These are phyloP conservation scores for Andrena praecox DNA, from an alignment of 2,888 invertebrate genomes.

Conservation along the genomic window DNA sequence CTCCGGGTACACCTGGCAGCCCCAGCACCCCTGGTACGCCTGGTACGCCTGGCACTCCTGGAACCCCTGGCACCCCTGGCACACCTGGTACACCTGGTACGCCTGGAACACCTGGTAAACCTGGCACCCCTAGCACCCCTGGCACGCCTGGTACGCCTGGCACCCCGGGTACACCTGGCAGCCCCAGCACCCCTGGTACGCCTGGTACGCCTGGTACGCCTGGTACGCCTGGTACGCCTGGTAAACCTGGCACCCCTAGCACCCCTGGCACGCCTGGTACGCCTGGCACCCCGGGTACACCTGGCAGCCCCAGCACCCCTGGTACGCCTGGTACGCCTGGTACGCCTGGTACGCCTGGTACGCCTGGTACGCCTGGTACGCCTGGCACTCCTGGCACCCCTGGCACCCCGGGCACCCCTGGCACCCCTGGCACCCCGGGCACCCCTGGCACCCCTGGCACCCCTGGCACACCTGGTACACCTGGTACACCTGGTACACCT, in stretches of 20 bases:
- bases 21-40: conserved; percentile 50
- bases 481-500: conserved; percentile 38
- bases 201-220: conserved; percentile 50
- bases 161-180: neutral
- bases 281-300: conserved; percentile 33
- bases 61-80: conserved; percentile 42
- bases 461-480: conserved; percentile 40
- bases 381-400: conserved; percentile 66
- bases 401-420: conserved; percentile 52
- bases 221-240: conserved; percentile 60
- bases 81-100: conserved; percentile 40
- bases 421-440: conserved; percentile 63
- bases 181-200: conserved; percentile 35
- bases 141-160: neutral
- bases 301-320: conserved; percentile 38
- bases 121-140: conserved; percentile 41
- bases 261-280: conserved; percentile 57
- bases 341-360: conserved; percentile 47
- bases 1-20: conserved; percentile 49
- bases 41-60: conserved; percentile 56
- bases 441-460: conserved; percentile 61
- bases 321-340: conserved; percentile 64
- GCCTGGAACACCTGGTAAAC: conserved; percentile 42
- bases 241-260: conserved; percentile 59
- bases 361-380: conserved; percentile 49